Evolutionary conservation across 2,797 vertebrate species (phyloP).

Genomic region (Xenops minutus): DNA sequence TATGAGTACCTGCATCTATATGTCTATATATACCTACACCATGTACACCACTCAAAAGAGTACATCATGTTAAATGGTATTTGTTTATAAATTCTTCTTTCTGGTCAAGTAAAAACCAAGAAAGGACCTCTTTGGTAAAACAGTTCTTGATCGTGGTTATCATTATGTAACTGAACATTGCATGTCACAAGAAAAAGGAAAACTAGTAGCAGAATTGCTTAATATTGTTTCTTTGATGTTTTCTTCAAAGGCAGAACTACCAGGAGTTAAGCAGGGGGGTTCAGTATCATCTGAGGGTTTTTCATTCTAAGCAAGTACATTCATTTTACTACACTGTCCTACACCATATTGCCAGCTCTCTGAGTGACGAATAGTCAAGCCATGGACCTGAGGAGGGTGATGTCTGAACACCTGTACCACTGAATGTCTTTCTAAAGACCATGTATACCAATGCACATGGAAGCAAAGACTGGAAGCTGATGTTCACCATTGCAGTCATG

Average conservation of each 20-base stretch:
- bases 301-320: not conserved
- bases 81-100: not conserved
- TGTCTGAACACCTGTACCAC: not conserved
- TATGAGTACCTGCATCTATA: not conserved
- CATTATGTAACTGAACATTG: not conserved
- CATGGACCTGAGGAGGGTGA: accelerated
- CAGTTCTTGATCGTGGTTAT: not conserved
- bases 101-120: not conserved
- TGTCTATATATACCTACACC: not conserved
- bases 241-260: not conserved
- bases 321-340: not conserved
- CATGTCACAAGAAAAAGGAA: not conserved
- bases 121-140: not conserved
- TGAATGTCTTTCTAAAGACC: not conserved
- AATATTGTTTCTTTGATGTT: not conserved
- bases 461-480: not conserved
- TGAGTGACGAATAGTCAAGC: not conserved
- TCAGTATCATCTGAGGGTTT: not conserved
- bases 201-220: not conserved
- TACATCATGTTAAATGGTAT: not conserved
- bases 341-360: not conserved
- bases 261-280: not conserved
- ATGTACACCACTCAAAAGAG: not conserved
- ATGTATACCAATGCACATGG: accelerated
- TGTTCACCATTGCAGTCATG: not conserved